Conservation (phyloP, 2,113 vertebrate genomes). For the Clupea harengus region DNA sequence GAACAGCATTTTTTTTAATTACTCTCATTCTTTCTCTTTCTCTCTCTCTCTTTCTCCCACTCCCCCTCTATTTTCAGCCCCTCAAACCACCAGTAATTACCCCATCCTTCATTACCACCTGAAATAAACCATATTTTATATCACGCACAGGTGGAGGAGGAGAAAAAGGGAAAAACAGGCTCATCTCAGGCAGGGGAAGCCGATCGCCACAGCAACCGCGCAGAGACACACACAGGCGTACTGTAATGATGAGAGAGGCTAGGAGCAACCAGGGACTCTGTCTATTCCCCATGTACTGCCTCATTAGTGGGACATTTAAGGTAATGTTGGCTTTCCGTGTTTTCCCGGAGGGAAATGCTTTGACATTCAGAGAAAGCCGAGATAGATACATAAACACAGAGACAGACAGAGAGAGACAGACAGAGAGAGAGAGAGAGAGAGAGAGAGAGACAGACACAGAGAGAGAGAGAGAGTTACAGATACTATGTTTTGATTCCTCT, state of each 20-base stretch:
- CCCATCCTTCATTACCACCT: background rate
- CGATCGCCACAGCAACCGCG: slow-evolving; percentile 51
- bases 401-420: background rate
- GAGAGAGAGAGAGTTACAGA: slow-evolving; percentile 22
- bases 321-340: slow-evolving; percentile 58
- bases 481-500: no score
- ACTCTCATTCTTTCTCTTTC: background rate
- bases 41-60: background rate
- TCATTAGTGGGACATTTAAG: slow-evolving; percentile 71
- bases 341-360: slow-evolving; percentile 56
- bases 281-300: slow-evolving; percentile 64
- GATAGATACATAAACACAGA: slow-evolving; percentile 33
- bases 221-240: slow-evolving; percentile 51
- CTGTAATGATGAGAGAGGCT: slow-evolving; percentile 67
- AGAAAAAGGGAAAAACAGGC: slow-evolving; percentile 62
- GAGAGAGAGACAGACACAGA: background rate
- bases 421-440: no score
- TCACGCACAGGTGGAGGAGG: background rate
- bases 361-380: slow-evolving; percentile 55
- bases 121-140: background rate
- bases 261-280: slow-evolving; percentile 50
- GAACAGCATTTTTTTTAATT: background rate
- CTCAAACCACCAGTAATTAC: background rate
- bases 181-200: slow-evolving; percentile 55
- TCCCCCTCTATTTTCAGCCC: background rate